phyloP scores from a whole-genome alignment of 2,797 vertebrate species.

The Echiichthys vipera region DNA sequence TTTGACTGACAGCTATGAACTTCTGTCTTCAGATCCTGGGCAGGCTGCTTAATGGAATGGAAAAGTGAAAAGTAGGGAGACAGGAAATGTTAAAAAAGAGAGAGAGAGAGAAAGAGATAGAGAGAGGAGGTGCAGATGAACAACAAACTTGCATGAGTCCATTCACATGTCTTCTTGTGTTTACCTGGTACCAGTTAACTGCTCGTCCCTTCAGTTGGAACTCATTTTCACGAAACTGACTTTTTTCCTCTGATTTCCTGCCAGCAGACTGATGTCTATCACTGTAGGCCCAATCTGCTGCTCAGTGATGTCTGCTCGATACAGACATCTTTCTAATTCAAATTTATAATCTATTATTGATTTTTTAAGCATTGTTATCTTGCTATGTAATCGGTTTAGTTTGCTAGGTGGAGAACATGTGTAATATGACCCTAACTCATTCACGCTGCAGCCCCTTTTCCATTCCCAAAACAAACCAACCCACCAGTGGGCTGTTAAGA shows the following conservation, averaged over 20 bases:
- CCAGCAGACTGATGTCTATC: not conserved
- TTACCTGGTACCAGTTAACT: slow-evolving; percentile 18
- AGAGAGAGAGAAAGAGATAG: slow-evolving; percentile 3
- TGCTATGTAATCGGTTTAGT: not conserved
- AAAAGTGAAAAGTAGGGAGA: slow-evolving; percentile 30
- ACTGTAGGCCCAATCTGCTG: not conserved
- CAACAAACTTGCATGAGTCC: slow-evolving; percentile 19
- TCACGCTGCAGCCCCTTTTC: not conserved
- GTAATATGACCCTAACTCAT: not conserved
- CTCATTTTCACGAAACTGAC: slow-evolving; percentile 18
- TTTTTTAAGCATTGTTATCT: not conserved
- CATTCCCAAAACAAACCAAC: not conserved
- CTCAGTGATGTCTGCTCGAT: not conserved
- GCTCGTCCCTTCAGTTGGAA: slow-evolving; percentile 13
- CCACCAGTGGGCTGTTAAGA: not conserved
- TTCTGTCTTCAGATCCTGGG: slow-evolving; percentile 49
- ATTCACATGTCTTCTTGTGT: slow-evolving; percentile 19
- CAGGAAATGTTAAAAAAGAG: slow-evolving; percentile 22
- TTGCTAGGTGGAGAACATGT: no score
- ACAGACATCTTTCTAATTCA: not conserved
- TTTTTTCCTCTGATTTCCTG: slow-evolving; percentile 11
- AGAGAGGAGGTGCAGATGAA: slow-evolving; percentile 12
- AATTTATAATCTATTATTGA: not conserved
- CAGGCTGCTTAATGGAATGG: slow-evolving; percentile 50
- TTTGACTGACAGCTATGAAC: slow-evolving; percentile 74